These are phyloP conservation scores for Dicerorhinus sumatrensis DNA, from an alignment of 2,113 vertebrate species.

Conservation along the genomic window DNA sequence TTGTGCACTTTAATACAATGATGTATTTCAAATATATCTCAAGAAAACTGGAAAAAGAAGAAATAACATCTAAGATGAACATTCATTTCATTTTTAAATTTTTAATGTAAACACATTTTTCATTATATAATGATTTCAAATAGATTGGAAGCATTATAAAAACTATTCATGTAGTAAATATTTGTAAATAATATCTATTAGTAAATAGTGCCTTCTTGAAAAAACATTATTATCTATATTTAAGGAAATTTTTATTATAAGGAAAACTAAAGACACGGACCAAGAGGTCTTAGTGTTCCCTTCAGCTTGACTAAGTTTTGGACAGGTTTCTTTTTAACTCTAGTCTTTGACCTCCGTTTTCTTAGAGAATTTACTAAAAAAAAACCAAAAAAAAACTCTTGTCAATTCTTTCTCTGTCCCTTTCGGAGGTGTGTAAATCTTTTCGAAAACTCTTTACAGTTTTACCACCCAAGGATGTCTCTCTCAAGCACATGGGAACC, in stretches of 20 bases:
- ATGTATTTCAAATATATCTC: background rate
- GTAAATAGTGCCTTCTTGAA: background rate
- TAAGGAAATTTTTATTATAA: background rate
- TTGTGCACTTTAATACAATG: background rate
- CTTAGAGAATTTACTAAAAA: background rate
- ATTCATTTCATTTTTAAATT: background rate
- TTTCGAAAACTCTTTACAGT: background rate
- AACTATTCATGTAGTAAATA: background rate
- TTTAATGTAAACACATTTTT: background rate
- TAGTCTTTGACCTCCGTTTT: background rate
- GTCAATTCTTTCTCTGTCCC: background rate
- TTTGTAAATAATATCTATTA: background rate
- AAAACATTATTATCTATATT: background rate
- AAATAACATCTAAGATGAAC: background rate
- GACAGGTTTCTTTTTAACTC: background rate
- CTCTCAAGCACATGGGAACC: background rate
- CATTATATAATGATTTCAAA: background rate
- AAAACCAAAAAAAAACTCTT: background rate
- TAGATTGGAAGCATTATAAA: background rate
- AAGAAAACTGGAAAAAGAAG: background rate
- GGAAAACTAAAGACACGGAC: background rate
- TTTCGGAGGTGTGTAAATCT: background rate
- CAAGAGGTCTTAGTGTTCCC: background rate
- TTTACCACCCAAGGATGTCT: background rate
- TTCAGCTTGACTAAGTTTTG: background rate